These are phyloP conservation scores for Eonycteris spelaea DNA, from an alignment of 2,113 vertebrate species.

Conservation along the genomic window DNA sequence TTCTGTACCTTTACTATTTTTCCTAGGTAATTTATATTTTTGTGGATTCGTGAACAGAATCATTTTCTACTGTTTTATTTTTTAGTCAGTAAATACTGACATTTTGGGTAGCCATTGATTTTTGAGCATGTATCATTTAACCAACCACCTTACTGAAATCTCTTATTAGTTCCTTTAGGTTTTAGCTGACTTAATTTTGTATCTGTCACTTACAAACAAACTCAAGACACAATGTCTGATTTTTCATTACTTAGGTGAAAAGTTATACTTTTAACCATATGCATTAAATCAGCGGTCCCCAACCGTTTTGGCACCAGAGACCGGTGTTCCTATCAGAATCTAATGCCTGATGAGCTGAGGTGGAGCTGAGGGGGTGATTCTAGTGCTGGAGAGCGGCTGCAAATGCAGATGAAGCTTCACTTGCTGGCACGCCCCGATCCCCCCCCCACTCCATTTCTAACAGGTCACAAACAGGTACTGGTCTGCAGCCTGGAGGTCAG, in stretches of 20 bases:
- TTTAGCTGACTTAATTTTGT: background rate
- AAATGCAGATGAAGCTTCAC: too few species aligned
- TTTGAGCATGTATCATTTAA: slow-evolving; percentile 1
- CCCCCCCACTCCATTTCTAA: too few species aligned
- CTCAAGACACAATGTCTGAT: background rate
- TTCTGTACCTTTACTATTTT: background rate
- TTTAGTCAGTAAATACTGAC: background rate
- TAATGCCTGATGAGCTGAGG: too few species aligned
- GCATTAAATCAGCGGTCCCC: background rate
- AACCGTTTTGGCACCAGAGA: too few species aligned
- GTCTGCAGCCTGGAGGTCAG: too few species aligned
- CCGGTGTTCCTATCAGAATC: too few species aligned
- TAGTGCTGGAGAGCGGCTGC: too few species aligned
- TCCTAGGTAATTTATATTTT: background rate
- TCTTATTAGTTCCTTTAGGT: background rate
- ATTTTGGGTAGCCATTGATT: background rate
- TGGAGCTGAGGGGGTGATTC: too few species aligned
- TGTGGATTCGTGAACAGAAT: background rate
- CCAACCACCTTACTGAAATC: background rate
- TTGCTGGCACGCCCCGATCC: too few species aligned
- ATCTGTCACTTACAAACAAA: background rate
- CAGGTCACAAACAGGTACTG: too few species aligned
- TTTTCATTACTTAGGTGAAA: background rate
- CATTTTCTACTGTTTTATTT: background rate
- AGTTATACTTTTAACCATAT: background rate